Evolutionary conservation across 2,888 invertebrate species (phyloP), one percentile per base, ranked within the genome.

Genomic region (Drosophila robusta): DNA sequence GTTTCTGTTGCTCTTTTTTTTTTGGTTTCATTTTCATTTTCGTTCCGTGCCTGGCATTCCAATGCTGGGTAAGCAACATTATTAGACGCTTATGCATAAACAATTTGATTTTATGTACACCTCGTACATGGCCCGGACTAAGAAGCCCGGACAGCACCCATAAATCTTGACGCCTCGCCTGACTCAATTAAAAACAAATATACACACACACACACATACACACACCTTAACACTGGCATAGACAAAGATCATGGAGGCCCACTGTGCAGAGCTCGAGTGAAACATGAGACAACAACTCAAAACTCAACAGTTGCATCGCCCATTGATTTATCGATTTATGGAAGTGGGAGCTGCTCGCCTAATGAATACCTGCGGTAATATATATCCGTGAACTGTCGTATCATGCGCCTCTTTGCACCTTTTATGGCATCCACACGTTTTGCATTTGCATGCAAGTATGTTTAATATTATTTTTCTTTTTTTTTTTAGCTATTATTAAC

Each of bases 11-110:
- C 4, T 4, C 5, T 16, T 49, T 32, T 12, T 7, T 18, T 52
- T 68, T 50, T 47, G 4, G 52, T 69, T 70, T 70, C 22, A 9
- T 18, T 60, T 69, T 65, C 63, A 50, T 51, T 58, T 42, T 70
- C 57, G 54, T 57, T 76, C 66, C 77, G 83, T 85, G 86, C 77
- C 50, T 36, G 64, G 66, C 76, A 86, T 76, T 83, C 76, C 78
- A 77, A 83, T 62, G 78, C 60, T 63, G 57, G 52, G 49, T 50
- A 32, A 49, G 58, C 78, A 57, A 34, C 70, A 72, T 70, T 70
- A 77, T 71, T 76, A 36, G 61, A 44, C 54, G 56, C 57, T 75
- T 85, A 57, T 86, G 83, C 86, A 80, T 83, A 80, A 86, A 64
- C 70, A 73, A 76, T 70, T 70, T 61, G 68, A 83, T 65, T 80